phyloP scores from a whole-genome alignment of 2,113 vertebrate genomes.

The Nannospalax galili region DNA sequence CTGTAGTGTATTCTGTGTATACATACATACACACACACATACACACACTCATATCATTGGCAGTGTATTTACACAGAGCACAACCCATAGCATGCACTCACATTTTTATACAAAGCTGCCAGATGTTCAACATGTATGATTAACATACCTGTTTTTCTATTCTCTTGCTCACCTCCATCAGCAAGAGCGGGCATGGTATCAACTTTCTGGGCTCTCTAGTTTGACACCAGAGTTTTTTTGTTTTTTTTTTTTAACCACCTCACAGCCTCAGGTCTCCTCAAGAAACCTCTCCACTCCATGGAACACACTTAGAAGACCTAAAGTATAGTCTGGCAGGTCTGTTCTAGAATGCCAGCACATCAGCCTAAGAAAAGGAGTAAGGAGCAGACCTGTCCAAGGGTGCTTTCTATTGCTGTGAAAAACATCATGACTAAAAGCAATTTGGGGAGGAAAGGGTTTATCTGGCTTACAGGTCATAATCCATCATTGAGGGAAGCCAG shows the following conservation, averaged over 20 bases:
- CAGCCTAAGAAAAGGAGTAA: neutral
- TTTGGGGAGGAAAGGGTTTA: no score
- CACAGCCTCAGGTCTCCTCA: neutral
- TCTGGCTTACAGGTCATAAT: no score
- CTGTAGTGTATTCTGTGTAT: neutral
- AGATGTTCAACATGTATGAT: neutral
- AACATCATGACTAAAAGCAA: no score
- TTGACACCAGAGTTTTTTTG: no score
- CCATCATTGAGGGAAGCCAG: no score
- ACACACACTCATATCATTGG: no score
- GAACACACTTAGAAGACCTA: neutral
- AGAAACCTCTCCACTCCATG: neutral
- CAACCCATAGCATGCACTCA: neutral
- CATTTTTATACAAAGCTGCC: neutral
- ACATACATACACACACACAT: no score
- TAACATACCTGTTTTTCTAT: neutral
- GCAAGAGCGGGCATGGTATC: neutral
- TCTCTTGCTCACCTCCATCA: neutral
- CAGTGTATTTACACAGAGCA: neutral
- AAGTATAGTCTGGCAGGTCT: neutral
- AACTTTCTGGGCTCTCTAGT: neutral
- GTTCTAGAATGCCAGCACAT: no score
- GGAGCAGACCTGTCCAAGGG: no score
- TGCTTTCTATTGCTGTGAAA: no score
- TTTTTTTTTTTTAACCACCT: neutral